These are phyloP conservation scores for Coendou prehensilis DNA, from an alignment of 2,797 vertebrate species.

Conservation along the genomic window DNA sequence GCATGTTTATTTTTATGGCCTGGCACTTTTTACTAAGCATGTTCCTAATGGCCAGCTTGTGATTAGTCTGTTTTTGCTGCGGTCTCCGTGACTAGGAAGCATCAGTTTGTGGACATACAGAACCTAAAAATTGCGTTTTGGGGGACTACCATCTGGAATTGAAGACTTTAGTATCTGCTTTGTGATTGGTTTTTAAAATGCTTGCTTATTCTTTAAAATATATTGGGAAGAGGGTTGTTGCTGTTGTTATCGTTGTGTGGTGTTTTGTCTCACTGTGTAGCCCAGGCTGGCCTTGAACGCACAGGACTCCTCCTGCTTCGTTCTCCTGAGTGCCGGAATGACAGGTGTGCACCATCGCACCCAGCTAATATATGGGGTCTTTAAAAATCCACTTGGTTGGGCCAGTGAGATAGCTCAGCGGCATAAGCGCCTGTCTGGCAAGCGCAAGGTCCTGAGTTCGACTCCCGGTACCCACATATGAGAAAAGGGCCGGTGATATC, in stretches of 20 bases:
- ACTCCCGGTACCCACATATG: no score
- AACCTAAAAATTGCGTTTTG: slow-evolving; percentile 68
- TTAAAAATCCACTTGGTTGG: neutral
- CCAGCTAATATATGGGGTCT: slow-evolving; percentile 1
- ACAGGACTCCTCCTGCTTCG: neutral
- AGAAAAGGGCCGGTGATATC: no score
- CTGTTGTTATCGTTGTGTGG: no score
- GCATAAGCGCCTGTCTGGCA: no score
- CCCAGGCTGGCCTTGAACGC: neutral
- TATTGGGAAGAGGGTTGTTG: neutral
- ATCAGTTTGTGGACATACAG: slow-evolving; percentile 66
- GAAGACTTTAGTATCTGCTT: slow-evolving; percentile 65
- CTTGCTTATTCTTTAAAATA: slow-evolving; percentile 57
- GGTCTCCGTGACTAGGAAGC: slow-evolving; percentile 43
- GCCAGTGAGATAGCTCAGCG: no score
- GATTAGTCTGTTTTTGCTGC: slow-evolving; percentile 60
- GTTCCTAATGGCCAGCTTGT: neutral
- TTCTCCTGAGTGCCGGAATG: neutral
- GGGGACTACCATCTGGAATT: slow-evolving; percentile 40
- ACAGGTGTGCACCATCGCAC: neutral
- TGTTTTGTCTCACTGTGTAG: neutral
- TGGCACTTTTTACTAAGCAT: neutral
- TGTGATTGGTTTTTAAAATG: slow-evolving; percentile 68
- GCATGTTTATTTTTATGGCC: neutral
- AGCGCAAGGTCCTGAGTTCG: no score